A percentile compares a stretch with the other conserved stretches of the same genome.
phyloP scores from a whole-genome alignment of 2,797 vertebrate genomes.

The Acanthornis magna region DNA sequence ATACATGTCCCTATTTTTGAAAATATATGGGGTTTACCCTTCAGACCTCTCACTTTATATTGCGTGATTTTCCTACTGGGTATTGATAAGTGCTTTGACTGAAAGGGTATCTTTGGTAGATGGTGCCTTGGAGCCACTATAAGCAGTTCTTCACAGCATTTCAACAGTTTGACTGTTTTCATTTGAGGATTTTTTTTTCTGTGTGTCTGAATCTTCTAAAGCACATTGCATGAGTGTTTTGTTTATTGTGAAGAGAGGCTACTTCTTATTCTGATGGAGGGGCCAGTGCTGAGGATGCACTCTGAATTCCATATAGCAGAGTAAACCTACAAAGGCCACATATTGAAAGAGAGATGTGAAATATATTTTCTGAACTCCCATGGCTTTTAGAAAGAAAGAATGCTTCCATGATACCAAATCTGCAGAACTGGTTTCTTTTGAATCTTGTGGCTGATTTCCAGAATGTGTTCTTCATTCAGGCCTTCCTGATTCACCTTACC shows the following conservation, averaged over 20 bases:
- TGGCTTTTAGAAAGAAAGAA: not conserved
- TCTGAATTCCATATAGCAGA: not conserved
- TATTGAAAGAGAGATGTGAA: not conserved
- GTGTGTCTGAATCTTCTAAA: not conserved
- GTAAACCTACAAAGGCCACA: not conserved
- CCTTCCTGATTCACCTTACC: not conserved
- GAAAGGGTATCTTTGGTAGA: not conserved
- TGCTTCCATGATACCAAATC: not conserved
- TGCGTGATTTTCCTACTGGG: not conserved
- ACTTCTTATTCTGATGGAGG: not conserved
- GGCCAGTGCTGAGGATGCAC: not conserved
- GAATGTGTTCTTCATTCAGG: not conserved
- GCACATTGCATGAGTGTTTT: not conserved
- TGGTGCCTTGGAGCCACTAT: not conserved
- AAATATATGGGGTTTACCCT: not conserved
- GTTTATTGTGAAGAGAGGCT: not conserved
- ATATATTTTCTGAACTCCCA: not conserved
- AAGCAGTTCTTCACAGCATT: not conserved
- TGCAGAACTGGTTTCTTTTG: not conserved
- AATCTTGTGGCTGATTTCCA: not conserved
- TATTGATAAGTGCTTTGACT: not conserved
- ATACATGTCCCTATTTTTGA: not conserved
- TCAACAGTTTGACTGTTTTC: not conserved
- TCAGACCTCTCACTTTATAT: not conserved
- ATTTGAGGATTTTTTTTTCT: not conserved